These are phyloP conservation scores for Actenoides hombroni DNA, from an alignment of 2,113 vertebrate species.

Conservation along the genomic window DNA sequence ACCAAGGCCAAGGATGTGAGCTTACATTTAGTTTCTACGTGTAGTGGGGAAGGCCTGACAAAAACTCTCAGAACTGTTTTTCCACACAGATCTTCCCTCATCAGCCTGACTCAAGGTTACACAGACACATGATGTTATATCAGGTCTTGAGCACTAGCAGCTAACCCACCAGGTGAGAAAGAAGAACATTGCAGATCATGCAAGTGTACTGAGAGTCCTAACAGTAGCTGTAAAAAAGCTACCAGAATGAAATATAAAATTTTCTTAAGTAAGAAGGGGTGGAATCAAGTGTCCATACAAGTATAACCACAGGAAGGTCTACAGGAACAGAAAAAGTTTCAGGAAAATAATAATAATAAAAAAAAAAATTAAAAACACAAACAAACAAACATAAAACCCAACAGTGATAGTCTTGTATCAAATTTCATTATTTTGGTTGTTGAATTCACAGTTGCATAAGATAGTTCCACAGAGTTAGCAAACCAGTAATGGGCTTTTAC, in stretches of 20 bases:
- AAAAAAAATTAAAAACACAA: background rate
- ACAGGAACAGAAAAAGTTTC: background rate
- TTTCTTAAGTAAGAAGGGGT: background rate
- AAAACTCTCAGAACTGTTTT: background rate
- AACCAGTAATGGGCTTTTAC: background rate
- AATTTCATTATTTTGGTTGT: background rate
- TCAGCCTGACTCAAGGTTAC: background rate
- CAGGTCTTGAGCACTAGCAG: background rate
- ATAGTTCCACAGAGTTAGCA: background rate
- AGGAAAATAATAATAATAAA: background rate
- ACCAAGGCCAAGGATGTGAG: background rate
- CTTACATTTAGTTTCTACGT: background rate
- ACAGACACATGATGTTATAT: background rate
- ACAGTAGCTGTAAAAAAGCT: background rate
- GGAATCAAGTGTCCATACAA: background rate
- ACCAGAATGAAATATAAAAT: background rate
- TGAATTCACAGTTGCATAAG: background rate
- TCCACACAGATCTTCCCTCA: background rate
- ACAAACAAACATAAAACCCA: too few species aligned
- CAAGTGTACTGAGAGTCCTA: background rate
- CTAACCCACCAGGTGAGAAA: background rate
- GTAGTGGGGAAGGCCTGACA: background rate
- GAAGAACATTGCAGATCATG: background rate
- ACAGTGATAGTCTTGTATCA: background rate
- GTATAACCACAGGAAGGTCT: background rate